phyloP scores from a whole-genome alignment of 2,797 vertebrate species.

The Premnoplex brunnescens region DNA sequence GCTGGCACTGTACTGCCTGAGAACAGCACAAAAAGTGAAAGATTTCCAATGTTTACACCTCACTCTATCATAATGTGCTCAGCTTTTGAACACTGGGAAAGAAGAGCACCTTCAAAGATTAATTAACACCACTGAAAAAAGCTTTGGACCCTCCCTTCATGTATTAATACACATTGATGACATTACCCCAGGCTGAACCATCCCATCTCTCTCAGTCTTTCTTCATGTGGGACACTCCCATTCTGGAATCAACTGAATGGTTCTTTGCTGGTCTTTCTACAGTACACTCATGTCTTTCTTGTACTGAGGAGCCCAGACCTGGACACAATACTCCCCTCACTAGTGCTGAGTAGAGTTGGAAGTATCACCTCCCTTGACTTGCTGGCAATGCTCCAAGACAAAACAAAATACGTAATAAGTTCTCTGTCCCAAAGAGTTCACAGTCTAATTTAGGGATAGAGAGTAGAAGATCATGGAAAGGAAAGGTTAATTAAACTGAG shows the following conservation, averaged over 20 bases:
- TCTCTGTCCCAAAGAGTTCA: not conserved
- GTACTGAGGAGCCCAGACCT: not conserved
- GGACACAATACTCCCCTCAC: not conserved
- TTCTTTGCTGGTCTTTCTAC: not conserved
- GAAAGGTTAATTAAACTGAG: not conserved
- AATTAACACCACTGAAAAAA: not conserved
- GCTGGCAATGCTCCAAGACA: not conserved
- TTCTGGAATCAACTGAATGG: not conserved
- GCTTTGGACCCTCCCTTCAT: not conserved
- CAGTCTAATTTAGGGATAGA: not conserved
- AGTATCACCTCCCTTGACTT: not conserved
- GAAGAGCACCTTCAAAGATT: not conserved
- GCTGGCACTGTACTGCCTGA: constrained; percentile 88
- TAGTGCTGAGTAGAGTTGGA: not conserved
- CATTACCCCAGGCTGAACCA: not conserved
- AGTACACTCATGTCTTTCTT: not conserved
- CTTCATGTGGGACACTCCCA: not conserved
- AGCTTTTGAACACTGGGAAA: not conserved
- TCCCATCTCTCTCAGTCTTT: not conserved
- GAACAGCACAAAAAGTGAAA: not conserved
- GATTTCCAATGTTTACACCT: not conserved
- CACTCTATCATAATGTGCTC: not conserved
- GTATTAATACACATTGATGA: not conserved
- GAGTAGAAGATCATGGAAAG: not conserved
- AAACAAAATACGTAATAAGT: not conserved